Conservation (phyloP, 2,113 vertebrate species). For the Triplophysa siluroides region DNA sequence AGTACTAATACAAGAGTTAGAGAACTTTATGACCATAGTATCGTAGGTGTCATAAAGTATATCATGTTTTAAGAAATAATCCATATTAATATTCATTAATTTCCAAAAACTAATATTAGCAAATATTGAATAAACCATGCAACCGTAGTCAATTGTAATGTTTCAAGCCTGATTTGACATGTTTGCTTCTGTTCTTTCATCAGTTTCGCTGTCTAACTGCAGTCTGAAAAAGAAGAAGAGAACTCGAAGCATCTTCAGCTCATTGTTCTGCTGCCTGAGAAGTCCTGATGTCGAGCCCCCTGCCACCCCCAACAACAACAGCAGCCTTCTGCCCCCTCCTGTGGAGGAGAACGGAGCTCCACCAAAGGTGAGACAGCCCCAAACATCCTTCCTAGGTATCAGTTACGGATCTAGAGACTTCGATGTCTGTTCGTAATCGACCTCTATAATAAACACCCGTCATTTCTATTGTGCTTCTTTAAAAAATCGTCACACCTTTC, state of each 20-base stretch:
- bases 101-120: too few relatives aligned
- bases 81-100: too few relatives aligned
- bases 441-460: too few relatives aligned
- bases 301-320: conserved; percentile 79
- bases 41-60: too few relatives aligned
- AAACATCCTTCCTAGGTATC: background rate
- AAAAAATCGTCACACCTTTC: conserved; percentile 10
- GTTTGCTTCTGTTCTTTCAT: background rate
- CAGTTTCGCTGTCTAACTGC: conserved; percentile 87
- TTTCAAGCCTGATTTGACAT: background rate
- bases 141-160: background rate
- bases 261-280: conserved; percentile 98
- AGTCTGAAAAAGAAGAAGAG: conserved; percentile 96
- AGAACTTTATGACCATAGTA: too few relatives aligned
- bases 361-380: conserved; percentile 82
- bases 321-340: conserved; percentile 81
- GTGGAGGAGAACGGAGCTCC: conserved; percentile 95
- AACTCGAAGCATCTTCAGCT: conserved; percentile 91
- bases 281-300: conserved; percentile 91
- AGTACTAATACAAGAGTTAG: too few relatives aligned
- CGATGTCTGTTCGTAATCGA: too few relatives aligned
- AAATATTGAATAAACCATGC: background rate
- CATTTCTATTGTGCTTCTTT: conserved; percentile 9
- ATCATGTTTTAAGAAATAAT: too few relatives aligned
- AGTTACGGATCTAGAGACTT: background rate